These are phyloP conservation scores for Atopsyche davidsoni DNA, from an alignment of 1,140 invertebrate species.

Conservation along the genomic window DNA sequence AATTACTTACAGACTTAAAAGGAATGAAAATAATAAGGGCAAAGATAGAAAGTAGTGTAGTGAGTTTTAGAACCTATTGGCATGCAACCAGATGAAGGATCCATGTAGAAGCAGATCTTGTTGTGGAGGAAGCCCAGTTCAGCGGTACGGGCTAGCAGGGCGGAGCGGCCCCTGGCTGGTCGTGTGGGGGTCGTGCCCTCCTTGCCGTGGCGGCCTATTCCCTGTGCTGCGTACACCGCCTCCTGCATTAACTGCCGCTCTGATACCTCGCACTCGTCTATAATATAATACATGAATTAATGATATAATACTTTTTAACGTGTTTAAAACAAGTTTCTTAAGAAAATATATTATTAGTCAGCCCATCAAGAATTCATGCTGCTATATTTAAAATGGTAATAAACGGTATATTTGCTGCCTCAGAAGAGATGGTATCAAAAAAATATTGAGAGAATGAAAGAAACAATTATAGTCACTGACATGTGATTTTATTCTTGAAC, in stretches of 20 bases:
- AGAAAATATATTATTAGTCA: too few species aligned
- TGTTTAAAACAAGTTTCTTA: too few species aligned
- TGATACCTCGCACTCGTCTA: conserved; percentile 35
- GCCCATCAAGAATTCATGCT: conserved; percentile 2
- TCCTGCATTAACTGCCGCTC: conserved; percentile 37
- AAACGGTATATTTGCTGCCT: background rate
- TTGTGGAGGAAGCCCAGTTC: conserved; percentile 86
- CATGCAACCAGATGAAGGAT: conserved; percentile 55
- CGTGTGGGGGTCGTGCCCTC: conserved; percentile 10
- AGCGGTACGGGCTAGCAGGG: conserved; percentile 63
- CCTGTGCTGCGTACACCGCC: conserved; percentile 35
- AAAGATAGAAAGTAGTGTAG: too few species aligned
- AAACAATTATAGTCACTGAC: background rate
- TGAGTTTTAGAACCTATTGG: too few species aligned
- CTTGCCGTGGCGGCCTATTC: conserved; percentile 30
- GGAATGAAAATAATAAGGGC: too few species aligned
- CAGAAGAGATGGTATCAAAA: background rate
- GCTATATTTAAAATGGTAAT: background rate
- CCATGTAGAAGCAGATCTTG: conserved; percentile 65
- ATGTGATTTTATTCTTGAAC: background rate
- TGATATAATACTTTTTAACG: conserved; percentile 1
- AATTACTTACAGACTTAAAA: too few species aligned
- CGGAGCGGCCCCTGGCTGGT: conserved; percentile 35
- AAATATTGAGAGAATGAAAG: background rate
- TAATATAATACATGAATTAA: conserved; percentile 32